Conservation (phyloP, 2,113 vertebrate genomes). For the Spheniscus mendiculus region DNA sequence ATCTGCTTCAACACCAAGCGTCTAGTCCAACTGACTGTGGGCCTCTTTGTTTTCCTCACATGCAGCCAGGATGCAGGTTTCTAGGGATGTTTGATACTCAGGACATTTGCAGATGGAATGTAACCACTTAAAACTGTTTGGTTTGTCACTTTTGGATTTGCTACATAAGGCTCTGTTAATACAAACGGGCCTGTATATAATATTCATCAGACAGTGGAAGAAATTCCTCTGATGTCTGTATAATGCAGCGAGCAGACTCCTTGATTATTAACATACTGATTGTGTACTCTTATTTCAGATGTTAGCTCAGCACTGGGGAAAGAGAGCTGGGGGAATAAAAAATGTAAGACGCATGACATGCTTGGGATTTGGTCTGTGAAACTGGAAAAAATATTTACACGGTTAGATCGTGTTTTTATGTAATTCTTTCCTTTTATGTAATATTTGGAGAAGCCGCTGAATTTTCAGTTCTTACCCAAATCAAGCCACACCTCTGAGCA, state of each 20-base stretch:
- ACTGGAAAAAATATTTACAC: slow-evolving; percentile 59
- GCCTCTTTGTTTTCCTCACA: background rate
- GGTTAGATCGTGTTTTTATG: slow-evolving; percentile 13
- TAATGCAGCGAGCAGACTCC: slow-evolving; percentile 1
- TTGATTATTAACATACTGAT: slow-evolving; percentile 30
- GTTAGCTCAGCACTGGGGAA: slow-evolving; percentile 19
- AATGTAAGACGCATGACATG: slow-evolving; percentile 1
- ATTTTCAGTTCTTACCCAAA: slow-evolving; percentile 14
- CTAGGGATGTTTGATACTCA: background rate
- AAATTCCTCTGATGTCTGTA: slow-evolving; percentile 46
- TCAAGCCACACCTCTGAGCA: slow-evolving; percentile 45
- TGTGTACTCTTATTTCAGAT: slow-evolving; percentile 21
- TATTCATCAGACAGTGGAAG: slow-evolving; percentile 40
- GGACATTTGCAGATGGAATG: slow-evolving; percentile 10
- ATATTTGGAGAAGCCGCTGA: slow-evolving; percentile 45
- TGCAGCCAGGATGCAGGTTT: background rate
- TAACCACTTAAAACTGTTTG: slow-evolving; percentile 36
- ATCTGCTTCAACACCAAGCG: background rate
- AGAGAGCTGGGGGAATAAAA: slow-evolving; percentile 24
- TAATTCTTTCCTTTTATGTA: slow-evolving; percentile 63
- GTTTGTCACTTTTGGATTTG: slow-evolving; percentile 48
- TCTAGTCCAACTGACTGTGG: background rate
- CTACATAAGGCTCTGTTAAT: slow-evolving; percentile 7
- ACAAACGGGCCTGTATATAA: background rate
- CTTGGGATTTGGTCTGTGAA: slow-evolving; percentile 51